A percentile compares a stretch with the other conserved stretches of the same genome.
Evolutionary conservation across 1,140 invertebrate species (phyloP).

Genomic region (Sinella curviseta): DNA sequence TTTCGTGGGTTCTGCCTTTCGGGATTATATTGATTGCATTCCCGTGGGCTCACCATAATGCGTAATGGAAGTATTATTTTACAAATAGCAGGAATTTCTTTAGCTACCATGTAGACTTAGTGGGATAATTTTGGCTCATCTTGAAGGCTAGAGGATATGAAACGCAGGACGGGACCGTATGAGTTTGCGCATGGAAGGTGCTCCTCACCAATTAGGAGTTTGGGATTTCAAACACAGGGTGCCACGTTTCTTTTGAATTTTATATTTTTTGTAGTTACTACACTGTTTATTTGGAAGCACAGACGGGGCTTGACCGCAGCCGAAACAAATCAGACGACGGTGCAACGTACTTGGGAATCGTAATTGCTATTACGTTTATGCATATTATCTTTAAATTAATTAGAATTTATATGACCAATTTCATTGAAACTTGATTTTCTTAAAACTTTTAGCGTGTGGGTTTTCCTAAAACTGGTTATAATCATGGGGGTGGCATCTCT

Average conservation of each 20-base stretch:
- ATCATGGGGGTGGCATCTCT: slow-evolving; percentile 30
- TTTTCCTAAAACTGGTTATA: slow-evolving; percentile 30
- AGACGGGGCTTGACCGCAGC: background rate
- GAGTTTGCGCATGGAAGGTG: slow-evolving; percentile 26
- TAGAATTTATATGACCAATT: too few species aligned
- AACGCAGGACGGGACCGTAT: background rate
- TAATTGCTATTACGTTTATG: too few species aligned
- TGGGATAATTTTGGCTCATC: too few species aligned
- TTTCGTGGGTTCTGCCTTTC: too few species aligned
- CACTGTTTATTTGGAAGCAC: slow-evolving; percentile 31
- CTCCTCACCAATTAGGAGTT: slow-evolving; percentile 29
- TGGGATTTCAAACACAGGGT: slow-evolving; percentile 31
- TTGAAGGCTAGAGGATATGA: too few species aligned
- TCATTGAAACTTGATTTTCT: background rate
- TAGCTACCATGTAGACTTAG: too few species aligned
- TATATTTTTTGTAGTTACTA: slow-evolving; percentile 23
- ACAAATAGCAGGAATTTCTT: too few species aligned
- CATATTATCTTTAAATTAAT: too few species aligned
- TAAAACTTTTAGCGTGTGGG: background rate
- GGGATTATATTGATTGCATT: too few species aligned
- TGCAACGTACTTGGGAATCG: slow-evolving; percentile 31
- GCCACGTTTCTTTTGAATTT: slow-evolving; percentile 23
- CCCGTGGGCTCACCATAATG: too few species aligned
- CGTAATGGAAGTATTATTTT: too few species aligned
- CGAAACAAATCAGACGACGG: too few species aligned